Conservation (phyloP, 2,888 invertebrate species). For the Congeria kusceri region DNA sequence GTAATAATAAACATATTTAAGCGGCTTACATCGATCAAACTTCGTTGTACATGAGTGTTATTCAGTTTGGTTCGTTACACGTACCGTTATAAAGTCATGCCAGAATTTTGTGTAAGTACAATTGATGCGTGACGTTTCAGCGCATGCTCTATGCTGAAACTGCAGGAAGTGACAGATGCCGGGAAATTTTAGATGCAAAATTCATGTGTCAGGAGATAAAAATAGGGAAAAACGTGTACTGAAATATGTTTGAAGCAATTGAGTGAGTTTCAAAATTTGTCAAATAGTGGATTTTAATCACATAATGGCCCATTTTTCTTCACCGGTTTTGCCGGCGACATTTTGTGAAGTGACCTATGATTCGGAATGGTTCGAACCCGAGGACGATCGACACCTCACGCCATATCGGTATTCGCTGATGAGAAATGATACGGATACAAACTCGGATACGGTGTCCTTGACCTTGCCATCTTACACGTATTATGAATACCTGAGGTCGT, state of each 20-base stretch:
- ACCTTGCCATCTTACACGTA: slow-evolving; percentile 68
- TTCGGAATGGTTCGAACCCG: slow-evolving; percentile 63
- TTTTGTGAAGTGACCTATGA: slow-evolving; percentile 77
- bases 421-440: slow-evolving; percentile 57
- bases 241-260: no score
- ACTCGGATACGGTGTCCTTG: slow-evolving; percentile 65
- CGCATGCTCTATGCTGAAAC: slow-evolving; percentile 50
- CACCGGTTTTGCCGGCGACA: slow-evolving; percentile 46
- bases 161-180: slow-evolving; percentile 41
- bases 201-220: no score
- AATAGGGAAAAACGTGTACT: no score
- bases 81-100: no score
- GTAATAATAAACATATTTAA: slow-evolving; percentile 4
- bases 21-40: not conserved
- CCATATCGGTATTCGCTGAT: slow-evolving; percentile 65
- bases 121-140: slow-evolving; percentile 45
- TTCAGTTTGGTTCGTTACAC: no score
- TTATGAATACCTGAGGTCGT: slow-evolving; percentile 68
- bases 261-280: no score
- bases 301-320: slow-evolving; percentile 46
- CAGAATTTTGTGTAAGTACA: slow-evolving; percentile 32
- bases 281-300: no score
- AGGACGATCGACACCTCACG: slow-evolving; percentile 65
- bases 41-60: no score
- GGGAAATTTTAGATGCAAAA: slow-evolving; percentile 40